Conservation (phyloP, 1,140 invertebrate species). For the Papilio helenus region DNA sequence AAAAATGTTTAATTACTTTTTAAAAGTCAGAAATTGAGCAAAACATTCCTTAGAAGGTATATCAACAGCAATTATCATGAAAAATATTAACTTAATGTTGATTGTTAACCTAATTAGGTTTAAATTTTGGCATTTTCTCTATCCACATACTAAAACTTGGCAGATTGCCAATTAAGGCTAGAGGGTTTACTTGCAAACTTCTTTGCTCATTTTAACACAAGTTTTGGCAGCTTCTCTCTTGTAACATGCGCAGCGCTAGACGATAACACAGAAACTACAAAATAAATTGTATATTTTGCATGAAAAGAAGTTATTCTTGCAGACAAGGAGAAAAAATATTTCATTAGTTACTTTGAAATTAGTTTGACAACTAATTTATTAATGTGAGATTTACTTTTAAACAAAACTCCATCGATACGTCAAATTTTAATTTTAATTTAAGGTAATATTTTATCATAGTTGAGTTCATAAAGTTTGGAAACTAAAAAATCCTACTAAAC, state of each 20-base stretch:
- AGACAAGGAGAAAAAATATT: neutral
- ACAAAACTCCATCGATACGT: neutral
- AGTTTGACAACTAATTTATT: too few relatives aligned
- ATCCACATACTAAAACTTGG: neutral
- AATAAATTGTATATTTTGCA: neutral
- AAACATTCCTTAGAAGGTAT: too few relatives aligned
- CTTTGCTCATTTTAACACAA: constrained; percentile 18
- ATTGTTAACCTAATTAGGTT: neutral
- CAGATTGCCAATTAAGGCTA: constrained; percentile 6
- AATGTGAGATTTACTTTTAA: neutral
- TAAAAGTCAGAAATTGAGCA: too few relatives aligned
- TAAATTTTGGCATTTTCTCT: constrained; percentile 2
- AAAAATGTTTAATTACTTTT: too few relatives aligned
- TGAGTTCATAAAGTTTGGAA: neutral
- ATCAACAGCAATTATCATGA: too few relatives aligned
- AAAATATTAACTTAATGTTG: too few relatives aligned
- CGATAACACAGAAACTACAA: neutral
- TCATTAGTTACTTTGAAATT: neutral
- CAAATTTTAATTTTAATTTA: neutral
- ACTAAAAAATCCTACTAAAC: neutral
- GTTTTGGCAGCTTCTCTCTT: constrained; percentile 17
- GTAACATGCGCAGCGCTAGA: neutral
- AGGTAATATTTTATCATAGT: neutral
- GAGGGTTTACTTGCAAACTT: neutral
- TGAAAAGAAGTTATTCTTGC: neutral